phyloP scores from a whole-genome alignment of 2,797 vertebrate species.

The Cryptoprocta ferox region DNA sequence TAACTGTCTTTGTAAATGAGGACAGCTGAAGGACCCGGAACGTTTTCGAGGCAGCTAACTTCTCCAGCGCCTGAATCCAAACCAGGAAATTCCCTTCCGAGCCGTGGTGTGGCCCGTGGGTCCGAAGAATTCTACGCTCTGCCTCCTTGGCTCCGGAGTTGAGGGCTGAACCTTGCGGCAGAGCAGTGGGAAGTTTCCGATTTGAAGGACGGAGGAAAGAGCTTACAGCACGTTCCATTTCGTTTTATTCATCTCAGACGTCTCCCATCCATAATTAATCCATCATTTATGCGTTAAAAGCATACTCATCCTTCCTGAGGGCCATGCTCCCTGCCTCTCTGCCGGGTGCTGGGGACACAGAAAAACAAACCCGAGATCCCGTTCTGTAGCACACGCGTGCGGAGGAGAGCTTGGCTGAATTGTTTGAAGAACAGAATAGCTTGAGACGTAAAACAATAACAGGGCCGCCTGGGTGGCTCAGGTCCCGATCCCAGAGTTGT shows the following conservation, averaged over 20 bases:
- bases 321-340: not conserved
- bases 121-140: not conserved
- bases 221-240: fast-evolving
- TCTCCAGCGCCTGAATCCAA: slow-evolving; percentile 2
- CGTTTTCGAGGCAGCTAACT: not conserved
- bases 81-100: not conserved
- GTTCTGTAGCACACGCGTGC: fast-evolving
- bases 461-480: too few species aligned
- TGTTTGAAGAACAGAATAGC: slow-evolving; percentile 15
- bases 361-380: fast-evolving
- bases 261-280: not conserved
- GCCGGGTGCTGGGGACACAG: not conserved
- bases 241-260: not conserved
- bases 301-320: fast-evolving
- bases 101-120: not conserved
- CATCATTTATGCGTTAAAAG: fast-evolving
- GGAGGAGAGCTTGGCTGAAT: slow-evolving; percentile 11
- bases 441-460: not conserved
- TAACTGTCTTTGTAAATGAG: not conserved
- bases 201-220: not conserved
- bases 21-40: not conserved
- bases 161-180: fast-evolving
- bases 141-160: fast-evolving
- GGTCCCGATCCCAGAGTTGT: too few species aligned
- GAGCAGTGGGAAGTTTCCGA: fast-evolving